Base-by-base conservation (phyloP, 2,113 vertebrate species). In the Pachycephala philippinensis region DNA sequence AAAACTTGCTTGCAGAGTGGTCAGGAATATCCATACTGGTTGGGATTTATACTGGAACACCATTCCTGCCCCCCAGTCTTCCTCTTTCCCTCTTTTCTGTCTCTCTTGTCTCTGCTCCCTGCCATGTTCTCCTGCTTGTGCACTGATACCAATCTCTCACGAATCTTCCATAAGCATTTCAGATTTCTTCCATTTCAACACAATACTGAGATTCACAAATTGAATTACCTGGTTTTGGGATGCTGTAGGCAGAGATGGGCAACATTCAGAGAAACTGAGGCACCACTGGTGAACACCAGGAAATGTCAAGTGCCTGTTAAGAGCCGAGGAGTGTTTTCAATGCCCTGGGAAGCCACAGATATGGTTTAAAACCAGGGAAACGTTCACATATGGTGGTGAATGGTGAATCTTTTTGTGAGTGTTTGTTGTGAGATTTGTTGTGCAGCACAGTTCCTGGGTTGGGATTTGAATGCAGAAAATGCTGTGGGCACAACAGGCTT, bases 401-500 rank as follows among this genome's bases (percentile, higher is more conserved):
- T 1, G 13, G n/a, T 12, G 47, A 49, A 3, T 71, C 33, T 50
- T 81, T 65, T 30, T 17, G 61, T 28, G 63, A 66, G 23, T n/a
- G 17, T 37, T 75, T 52, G 12, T 33, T 53, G 56, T 3, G 15
- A 40, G 60, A 26, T 47, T 84, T 79, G 61, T 77, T 78, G 88
- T 89, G 60, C 66, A 54, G 52, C 44, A 74, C 52, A 69, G 0
- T 57, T 71, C 76, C 72, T 90, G 53, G 47, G 8, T 7, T 68
- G 80, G 52, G 60, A 84, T 92, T 82, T 84, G 68, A 87, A 56
- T n/a, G 30, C n/a, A 78, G 68, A 74, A 86, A 90, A 66, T 11
- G 79, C 93, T 95, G 94, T 83, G 84, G 89, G 84, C 91, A 95
- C 81, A 72, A 87, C 65, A 91, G 60, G 59, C 84, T 88, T 56